These are phyloP conservation scores for Asobara japonica DNA, from an alignment of 1,140 invertebrate species.

Conservation along the genomic window DNA sequence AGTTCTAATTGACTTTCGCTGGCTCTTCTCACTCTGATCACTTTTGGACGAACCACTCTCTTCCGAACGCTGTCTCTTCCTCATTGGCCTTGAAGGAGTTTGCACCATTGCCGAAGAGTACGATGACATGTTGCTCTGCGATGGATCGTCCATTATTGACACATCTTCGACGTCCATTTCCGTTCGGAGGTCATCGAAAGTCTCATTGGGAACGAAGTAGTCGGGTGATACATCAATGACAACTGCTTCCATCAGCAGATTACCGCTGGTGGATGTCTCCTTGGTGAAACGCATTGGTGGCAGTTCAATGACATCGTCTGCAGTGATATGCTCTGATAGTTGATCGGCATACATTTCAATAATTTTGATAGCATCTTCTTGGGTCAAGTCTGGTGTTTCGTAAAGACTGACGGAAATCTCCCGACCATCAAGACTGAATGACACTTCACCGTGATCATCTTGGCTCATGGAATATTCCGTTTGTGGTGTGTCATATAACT, in stretches of 20 bases:
- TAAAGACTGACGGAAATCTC: constrained; percentile 91
- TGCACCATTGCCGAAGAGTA: constrained; percentile 33
- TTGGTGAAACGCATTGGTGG: constrained; percentile 88
- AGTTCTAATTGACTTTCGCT: constrained; percentile 18
- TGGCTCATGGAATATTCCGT: constrained; percentile 78
- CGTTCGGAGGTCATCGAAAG: constrained; percentile 83
- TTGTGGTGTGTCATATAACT: constrained; percentile 83
- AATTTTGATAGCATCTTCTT: constrained; percentile 90
- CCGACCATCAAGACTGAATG: constrained; percentile 90
- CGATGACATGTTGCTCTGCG: constrained; percentile 59
- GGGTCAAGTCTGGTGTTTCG: constrained; percentile 90
- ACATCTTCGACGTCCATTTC: constrained; percentile 88
- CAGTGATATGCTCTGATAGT: constrained; percentile 87
- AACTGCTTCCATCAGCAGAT: constrained; percentile 88
- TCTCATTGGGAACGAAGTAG: constrained; percentile 79
- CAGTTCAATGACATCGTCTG: constrained; percentile 87
- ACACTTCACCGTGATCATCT: constrained; percentile 84
- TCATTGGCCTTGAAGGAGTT: constrained; percentile 49
- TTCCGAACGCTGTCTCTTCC: constrained; percentile 50
- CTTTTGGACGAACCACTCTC: constrained; percentile 50
- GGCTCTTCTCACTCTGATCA: constrained; percentile 52
- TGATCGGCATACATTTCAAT: constrained; percentile 95
- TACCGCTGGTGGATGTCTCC: constrained; percentile 87
- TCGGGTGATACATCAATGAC: constrained; percentile 91
- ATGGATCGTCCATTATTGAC: constrained; percentile 77